Evolutionary conservation across 2,888 invertebrate genomes (phyloP).

Genomic region (Merodon equestris): DNA sequence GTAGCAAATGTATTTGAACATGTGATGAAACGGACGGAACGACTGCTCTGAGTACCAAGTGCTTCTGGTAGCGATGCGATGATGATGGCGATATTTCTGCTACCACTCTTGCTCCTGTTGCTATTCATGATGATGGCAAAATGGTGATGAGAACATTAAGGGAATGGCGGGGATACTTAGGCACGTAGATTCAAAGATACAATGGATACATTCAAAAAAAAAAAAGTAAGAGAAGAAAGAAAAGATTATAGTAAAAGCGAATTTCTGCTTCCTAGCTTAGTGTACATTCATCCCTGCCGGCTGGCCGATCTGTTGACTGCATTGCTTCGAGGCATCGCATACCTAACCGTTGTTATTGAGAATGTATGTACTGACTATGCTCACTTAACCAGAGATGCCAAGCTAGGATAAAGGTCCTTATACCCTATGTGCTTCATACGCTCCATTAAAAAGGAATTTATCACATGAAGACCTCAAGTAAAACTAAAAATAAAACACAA

Average conservation of each 20-base stretch:
- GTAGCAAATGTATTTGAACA: conserved; percentile 3
- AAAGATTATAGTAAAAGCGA: conserved; percentile 33
- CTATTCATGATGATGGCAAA: conserved; percentile 47
- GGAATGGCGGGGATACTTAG: conserved; percentile 59
- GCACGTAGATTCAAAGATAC: conserved; percentile 56
- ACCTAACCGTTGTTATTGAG: conserved; percentile 57
- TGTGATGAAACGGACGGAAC: neutral
- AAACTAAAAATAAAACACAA: too few species aligned
- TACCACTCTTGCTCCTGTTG: conserved; percentile 3
- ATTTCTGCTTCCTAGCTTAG: conserved; percentile 44
- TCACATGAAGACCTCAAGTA: too few species aligned
- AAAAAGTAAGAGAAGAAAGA: conserved; percentile 3
- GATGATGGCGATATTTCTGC: neutral
- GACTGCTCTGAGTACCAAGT: too few species aligned
- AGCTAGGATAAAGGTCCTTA: too few species aligned
- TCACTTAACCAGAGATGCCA: too few species aligned
- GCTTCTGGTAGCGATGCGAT: conserved; percentile 1
- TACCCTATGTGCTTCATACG: too few species aligned
- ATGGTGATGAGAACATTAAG: conserved; percentile 67
- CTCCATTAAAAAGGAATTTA: too few species aligned
- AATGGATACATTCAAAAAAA: conserved; percentile 43
- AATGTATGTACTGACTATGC: conserved; percentile 58
- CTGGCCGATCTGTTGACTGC: conserved; percentile 29
- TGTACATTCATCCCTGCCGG: conserved; percentile 27
- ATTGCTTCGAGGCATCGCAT: conserved; percentile 59